Evolutionary conservation across 2,113 vertebrate genomes (phyloP), one percentile per base, ranked within the genome.

Genomic region (Psophia crepitans): DNA sequence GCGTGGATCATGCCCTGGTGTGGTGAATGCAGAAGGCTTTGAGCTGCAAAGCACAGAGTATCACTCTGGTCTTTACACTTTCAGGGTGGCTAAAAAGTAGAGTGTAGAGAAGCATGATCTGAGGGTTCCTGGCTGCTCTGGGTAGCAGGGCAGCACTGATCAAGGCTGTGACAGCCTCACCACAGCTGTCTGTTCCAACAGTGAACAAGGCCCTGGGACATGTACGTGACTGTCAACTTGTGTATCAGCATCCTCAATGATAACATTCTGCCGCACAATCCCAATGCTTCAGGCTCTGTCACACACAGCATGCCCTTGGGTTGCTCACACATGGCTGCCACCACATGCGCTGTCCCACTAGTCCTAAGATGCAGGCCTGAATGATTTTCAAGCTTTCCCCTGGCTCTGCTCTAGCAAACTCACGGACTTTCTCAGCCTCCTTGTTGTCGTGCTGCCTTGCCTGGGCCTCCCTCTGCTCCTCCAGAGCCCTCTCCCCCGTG

Each of bases 1-100:
- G 35, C n/a, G 19, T 1, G 3, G 60, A 66, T 43, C 26, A n/a
- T 0, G 0, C 10, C 19, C 68, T 74, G 68, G 41, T 20, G 20
- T 9, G 12, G 30, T 63, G 28, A 32, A 68, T 65, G 26, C 19
- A 85, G 57, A 46, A 69, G 14, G 63, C 41, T 95, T 56, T 82
- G 77, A 87, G 75, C 28, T 56, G 49, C 60, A 89, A 53, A 77
- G 37, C n/a, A 41, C 0, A 0, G 17, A 51, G 24, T 33, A 44
- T 30, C n/a, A 12, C 24, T 57, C 21, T 43, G 64, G 37, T 84
- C 46, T 84, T 88, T 32, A 63, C 16, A 7, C 1, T 82, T 70
- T 61, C 32, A 41, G 17, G 12, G 14, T 57, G 20, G 7, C 48
- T 65, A 65, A 57, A 44, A 58, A 48, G 58, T 33, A n/a, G 35